Conservation (phyloP, 1,140 invertebrate species). For the Cepaea nemoralis region DNA sequence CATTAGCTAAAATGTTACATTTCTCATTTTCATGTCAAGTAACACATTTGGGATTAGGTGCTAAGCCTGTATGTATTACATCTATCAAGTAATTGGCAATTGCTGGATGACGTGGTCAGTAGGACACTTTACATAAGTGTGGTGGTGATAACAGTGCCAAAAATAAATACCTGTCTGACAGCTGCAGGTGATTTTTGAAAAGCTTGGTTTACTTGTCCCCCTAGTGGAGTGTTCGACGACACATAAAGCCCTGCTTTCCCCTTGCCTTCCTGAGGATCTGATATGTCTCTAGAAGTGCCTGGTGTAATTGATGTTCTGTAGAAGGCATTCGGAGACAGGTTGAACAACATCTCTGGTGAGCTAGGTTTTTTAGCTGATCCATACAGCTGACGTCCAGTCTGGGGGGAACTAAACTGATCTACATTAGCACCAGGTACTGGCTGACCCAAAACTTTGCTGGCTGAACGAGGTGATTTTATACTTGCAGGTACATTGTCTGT, state of each 20-base stretch:
- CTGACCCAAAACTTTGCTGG: background rate
- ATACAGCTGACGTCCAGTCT: background rate
- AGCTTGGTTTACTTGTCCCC: background rate
- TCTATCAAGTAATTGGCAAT: too few species aligned
- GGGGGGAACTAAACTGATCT: background rate
- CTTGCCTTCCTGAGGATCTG: background rate
- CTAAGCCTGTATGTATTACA: too few species aligned
- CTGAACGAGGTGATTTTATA: background rate
- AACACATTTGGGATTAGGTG: too few species aligned
- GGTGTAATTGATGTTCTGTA: conserved; percentile 36
- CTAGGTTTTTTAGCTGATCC: conserved; percentile 10
- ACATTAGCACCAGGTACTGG: background rate
- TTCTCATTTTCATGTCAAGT: too few species aligned
- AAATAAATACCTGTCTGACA: background rate
- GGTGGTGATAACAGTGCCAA: too few species aligned
- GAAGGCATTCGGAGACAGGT: conserved; percentile 41
- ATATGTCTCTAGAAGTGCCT: background rate
- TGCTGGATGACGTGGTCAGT: too few species aligned
- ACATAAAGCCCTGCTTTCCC: background rate
- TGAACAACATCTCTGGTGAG: conserved; percentile 35
- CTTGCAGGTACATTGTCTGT: conserved; percentile 43
- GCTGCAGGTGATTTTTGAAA: background rate
- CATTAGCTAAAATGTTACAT: too few species aligned
- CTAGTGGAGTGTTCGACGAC: background rate
- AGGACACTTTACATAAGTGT: too few species aligned